Base-by-base conservation (phyloP, 2,888 invertebrate species). In the Coelopa pilipes region DNA sequence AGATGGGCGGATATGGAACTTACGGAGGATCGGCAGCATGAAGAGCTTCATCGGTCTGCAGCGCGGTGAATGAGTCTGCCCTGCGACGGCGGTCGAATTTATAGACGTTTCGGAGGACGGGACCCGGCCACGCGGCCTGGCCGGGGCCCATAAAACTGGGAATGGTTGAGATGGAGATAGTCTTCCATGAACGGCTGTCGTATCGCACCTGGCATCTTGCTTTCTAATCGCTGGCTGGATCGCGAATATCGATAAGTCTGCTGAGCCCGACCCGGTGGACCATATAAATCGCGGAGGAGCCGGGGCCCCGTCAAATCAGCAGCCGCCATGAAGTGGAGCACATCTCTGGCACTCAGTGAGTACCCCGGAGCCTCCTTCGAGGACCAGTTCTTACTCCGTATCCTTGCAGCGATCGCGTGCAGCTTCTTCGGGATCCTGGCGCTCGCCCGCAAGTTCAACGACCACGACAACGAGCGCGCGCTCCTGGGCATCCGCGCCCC, bases 401-500 rank as follows among this genome's bases (percentile, higher is more conserved):
- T 34, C 34, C 7, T 34, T 34, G 34, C 34, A 34, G 34, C 34
- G 34, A 34, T 34, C 7, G 34, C 7, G 34, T 34, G 34, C 34
- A 34, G 34, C 34, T 34, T 34, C 34, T 2, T 34, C 34, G 34
- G 34, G 34, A 34, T 7, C 34, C 34, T 34, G 34, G 34, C 34
- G 34, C 7, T 34, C 34, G 34, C 34, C 34, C 34, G 34, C 4
- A 34, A 34, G 34, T 34, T 19, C 19, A 47, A 49, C 10, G 50
- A 66, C 1, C 21, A 60, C 12, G 60, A 21, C 7, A 5, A 34
- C 3, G 12, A 34, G 34, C 60, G 66, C 12, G 66, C 50, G 1
- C 49, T 66, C 15, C 17, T 65, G 49, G 78, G 76, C 1, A 19
- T 57, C n/a, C 76, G 76, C 13, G 70, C 66, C 10, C 72, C 70